Conservation (phyloP, 2,888 invertebrate species). For the Ramazzottius varieornatus region DNA sequence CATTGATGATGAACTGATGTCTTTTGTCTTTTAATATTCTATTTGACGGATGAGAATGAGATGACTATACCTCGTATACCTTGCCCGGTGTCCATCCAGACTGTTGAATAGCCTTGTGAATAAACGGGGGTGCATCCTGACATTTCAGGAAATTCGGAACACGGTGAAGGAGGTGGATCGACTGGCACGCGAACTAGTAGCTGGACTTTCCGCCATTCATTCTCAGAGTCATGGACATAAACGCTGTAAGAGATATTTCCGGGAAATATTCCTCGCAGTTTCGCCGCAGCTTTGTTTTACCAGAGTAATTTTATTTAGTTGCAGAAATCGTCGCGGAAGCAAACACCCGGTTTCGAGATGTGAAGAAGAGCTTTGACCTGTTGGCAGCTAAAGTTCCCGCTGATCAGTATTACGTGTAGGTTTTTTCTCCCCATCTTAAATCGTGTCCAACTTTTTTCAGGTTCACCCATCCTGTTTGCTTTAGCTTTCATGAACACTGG, state of each 20-base stretch:
- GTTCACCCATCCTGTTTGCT: not conserved
- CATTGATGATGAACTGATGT: not conserved
- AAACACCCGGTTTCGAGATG: not conserved
- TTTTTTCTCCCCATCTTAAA: not conserved
- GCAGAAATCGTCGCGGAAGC: not conserved
- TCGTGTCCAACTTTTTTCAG: not conserved
- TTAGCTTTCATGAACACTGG: constrained; percentile 61
- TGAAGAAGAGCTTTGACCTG: constrained; percentile 17
- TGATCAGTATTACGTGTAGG: constrained; percentile 42
- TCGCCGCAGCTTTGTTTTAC: not conserved
- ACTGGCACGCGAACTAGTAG: not conserved
- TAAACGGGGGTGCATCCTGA: too few relatives aligned
- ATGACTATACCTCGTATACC: too few relatives aligned
- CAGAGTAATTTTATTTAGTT: not conserved
- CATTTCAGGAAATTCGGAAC: not conserved
- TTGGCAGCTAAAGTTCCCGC: constrained; percentile 39
- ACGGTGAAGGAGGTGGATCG: not conserved
- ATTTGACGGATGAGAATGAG: too few relatives aligned
- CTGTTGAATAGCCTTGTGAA: too few relatives aligned
- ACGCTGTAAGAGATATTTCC: not conserved
- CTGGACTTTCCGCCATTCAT: not conserved
- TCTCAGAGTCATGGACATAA: not conserved
- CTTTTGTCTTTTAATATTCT: not conserved
- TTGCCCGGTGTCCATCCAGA: too few relatives aligned
- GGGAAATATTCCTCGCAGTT: not conserved